Conservation (phyloP, 2,113 vertebrate species). For the Percopsis transmontana region DNA sequence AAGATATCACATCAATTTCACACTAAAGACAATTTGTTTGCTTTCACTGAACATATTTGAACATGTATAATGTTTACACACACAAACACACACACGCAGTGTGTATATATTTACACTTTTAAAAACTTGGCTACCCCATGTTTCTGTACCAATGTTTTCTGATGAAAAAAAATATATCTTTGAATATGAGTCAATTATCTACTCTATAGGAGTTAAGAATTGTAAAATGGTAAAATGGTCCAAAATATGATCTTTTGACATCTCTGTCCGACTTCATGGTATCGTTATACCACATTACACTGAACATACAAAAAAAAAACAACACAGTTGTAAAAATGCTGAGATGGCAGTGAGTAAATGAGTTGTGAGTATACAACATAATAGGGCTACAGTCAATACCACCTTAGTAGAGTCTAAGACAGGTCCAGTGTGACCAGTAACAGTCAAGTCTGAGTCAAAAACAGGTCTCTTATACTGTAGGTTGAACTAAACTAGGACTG, state of each 20-base stretch:
- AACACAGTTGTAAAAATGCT: conserved; percentile 26
- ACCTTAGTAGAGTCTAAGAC: too few relatives aligned
- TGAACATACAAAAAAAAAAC: neutral
- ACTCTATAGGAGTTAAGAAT: conserved; percentile 9
- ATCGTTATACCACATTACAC: conserved; percentile 1
- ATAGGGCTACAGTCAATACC: conserved; percentile 23
- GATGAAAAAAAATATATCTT: neutral
- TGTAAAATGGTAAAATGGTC: neutral
- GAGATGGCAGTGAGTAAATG: conserved; percentile 53
- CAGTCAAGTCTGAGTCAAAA: too few relatives aligned
- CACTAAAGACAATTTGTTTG: conserved; percentile 41
- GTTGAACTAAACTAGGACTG: conserved; percentile 9
- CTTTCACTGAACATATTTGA: conserved; percentile 4
- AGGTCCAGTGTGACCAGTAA: neutral
- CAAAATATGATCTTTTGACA: too few relatives aligned
- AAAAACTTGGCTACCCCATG: neutral
- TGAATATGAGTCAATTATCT: conserved; percentile 22
- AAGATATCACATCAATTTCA: conserved; percentile 34
- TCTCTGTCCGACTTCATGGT: conserved; percentile 10
- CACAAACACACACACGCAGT: too few relatives aligned
- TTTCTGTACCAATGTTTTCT: neutral
- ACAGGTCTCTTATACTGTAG: neutral
- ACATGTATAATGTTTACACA: neutral
- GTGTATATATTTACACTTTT: neutral
- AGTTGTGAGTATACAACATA: conserved; percentile 1